A percentile compares a stretch with the other conserved stretches of the same genome.
Evolutionary conservation across 92 coral and sea anemone genomes (phyloP).

Genomic region (Nematostella vectensis): DNA sequence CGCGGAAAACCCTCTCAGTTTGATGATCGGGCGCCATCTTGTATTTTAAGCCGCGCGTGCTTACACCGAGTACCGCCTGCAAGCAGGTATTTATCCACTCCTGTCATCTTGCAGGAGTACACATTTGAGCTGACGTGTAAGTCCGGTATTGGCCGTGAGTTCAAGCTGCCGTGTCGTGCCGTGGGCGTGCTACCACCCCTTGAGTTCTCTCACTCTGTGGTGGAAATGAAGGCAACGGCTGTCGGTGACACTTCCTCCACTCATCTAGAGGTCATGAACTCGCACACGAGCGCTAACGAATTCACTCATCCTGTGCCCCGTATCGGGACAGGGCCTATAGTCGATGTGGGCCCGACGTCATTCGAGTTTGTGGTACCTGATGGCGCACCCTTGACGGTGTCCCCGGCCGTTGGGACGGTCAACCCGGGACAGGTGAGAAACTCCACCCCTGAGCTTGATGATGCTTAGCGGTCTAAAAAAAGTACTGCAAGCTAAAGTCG

Average conservation of each 20-base stretch:
- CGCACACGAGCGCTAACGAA: slow-evolving; percentile 92
- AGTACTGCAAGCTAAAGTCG: too few species aligned
- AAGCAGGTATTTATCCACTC: too few species aligned
- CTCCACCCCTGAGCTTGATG: too few species aligned
- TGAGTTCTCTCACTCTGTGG: slow-evolving; percentile 82
- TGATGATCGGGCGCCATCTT: too few species aligned
- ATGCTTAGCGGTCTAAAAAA: too few species aligned
- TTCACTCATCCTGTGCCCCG: slow-evolving; percentile 97
- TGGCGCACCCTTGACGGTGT: slow-evolving; percentile 76
- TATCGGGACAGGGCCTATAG: slow-evolving; percentile 90
- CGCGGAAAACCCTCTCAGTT: too few species aligned
- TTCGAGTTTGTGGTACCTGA: slow-evolving; percentile 90
- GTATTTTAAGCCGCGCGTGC: too few species aligned
- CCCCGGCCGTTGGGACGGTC: slow-evolving; percentile 90
- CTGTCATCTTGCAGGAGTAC: slow-evolving; percentile 75
- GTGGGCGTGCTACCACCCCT: slow-evolving; percentile 85
- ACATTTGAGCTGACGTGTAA: slow-evolving; percentile 81
- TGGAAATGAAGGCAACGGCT: slow-evolving; percentile 91
- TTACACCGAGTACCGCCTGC: too few species aligned
- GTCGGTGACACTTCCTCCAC: slow-evolving; percentile 76
- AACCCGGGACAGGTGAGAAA: slow-evolving; percentile 83
- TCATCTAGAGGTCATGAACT: slow-evolving; percentile 72
- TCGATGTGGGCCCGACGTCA: slow-evolving; percentile 93
- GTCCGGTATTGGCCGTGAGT: slow-evolving; percentile 94
- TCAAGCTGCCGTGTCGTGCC: slow-evolving; percentile 86